Conservation (phyloP, 2,888 invertebrate species). For the Pachydiplax longipennis region DNA sequence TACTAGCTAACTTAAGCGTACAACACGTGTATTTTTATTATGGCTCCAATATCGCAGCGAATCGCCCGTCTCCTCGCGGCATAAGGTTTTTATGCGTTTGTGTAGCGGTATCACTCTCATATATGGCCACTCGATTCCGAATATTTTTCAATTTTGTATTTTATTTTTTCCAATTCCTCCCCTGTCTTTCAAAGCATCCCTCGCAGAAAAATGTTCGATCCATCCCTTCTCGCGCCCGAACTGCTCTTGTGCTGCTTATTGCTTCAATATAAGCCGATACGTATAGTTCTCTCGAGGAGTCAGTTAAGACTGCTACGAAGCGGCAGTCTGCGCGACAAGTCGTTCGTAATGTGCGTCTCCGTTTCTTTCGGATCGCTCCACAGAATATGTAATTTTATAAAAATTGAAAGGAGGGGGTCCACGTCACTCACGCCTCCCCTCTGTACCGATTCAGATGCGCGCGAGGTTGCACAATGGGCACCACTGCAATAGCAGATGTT, state of each 20-base stretch:
- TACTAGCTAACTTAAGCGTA: constrained; percentile 3
- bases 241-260: not conserved
- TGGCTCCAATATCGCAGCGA: constrained; percentile 3
- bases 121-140: not conserved
- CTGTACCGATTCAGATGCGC: not conserved
- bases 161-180: not conserved
- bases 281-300: not conserved
- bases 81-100: constrained; percentile 27
- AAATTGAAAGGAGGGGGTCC: not conserved
- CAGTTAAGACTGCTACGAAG: not conserved
- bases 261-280: constrained; percentile 9
- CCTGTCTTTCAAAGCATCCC: not conserved
- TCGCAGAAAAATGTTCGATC: not conserved
- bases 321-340: constrained; percentile 29
- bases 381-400: constrained; percentile 33
- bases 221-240: not conserved
- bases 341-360: not conserved
- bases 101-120: constrained; percentile 37
- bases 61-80: constrained; percentile 5
- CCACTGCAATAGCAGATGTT: not conserved
- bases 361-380: not conserved
- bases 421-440: not conserved
- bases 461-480: not conserved
- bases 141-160: not conserved
- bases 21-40: constrained; percentile 39